phyloP scores from a whole-genome alignment of 1,140 invertebrate species.

The Drosophila virilis region DNA sequence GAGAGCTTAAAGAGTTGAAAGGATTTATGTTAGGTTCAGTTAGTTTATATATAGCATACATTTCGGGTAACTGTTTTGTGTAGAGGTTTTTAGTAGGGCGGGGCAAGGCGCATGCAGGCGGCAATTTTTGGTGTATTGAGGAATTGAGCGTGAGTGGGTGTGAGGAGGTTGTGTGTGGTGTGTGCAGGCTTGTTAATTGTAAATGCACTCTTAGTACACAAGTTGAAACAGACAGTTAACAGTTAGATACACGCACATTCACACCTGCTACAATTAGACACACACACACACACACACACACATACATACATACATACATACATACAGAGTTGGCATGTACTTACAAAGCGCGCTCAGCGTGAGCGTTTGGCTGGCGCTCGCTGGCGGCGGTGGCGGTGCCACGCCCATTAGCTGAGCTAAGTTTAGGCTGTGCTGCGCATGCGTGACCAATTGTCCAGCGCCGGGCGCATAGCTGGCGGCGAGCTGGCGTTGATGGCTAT shows the following conservation, averaged over 20 bases:
- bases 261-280: constrained; percentile 23
- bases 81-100: background rate
- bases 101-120: constrained; percentile 51
- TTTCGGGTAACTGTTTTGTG: background rate
- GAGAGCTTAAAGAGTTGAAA: no score
- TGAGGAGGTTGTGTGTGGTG: background rate
- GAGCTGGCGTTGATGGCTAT: constrained; percentile 23
- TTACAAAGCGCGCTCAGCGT: constrained; percentile 74
- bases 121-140: background rate
- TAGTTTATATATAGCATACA: constrained; percentile 15
- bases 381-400: constrained; percentile 54
- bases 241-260: constrained; percentile 11
- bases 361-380: constrained; percentile 48
- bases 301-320: constrained; percentile 19
- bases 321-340: constrained; percentile 47
- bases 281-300: constrained; percentile 26
- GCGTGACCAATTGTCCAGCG: constrained; percentile 33
- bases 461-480: constrained; percentile 37
- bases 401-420: constrained; percentile 70
- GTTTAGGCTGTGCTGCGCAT: constrained; percentile 47
- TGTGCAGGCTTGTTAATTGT: background rate
- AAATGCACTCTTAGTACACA: constrained; percentile 6
- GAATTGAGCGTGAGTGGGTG: background rate
- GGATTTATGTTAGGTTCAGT: background rate
- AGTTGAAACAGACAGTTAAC: constrained; percentile 18